Evolutionary conservation across 2,888 invertebrate species (phyloP).

Genomic region (Ophioninae sp.): DNA sequence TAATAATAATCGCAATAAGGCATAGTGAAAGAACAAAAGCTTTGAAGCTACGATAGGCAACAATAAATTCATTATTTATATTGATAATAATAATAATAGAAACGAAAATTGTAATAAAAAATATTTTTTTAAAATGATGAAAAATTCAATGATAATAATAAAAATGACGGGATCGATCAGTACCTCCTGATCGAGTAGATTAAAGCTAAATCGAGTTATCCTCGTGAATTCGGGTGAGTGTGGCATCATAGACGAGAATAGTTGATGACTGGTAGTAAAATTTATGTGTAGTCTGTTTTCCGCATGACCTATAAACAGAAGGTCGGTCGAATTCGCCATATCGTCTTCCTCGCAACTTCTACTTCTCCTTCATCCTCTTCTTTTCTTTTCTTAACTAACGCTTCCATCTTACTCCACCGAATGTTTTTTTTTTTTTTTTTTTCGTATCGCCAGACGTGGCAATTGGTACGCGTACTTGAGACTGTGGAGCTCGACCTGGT

Average conservation of each 20-base stretch:
- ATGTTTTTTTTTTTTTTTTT: not conserved
- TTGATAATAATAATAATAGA: not conserved
- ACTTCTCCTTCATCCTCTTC: not conserved
- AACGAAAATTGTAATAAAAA: not conserved
- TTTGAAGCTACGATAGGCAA: not conserved
- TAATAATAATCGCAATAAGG: not conserved
- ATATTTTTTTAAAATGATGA: not conserved
- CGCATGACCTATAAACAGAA: constrained; percentile 66
- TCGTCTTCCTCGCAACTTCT: constrained; percentile 20
- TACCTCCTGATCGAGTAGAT: constrained; percentile 68
- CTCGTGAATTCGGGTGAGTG: constrained; percentile 36
- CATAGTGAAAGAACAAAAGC: not conserved
- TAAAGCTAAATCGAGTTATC: constrained; percentile 69
- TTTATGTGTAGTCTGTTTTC: constrained; percentile 60
- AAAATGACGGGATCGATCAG: not conserved
- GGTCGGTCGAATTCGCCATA: constrained; percentile 58
- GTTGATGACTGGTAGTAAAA: constrained; percentile 68
- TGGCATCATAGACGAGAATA: constrained; percentile 72
- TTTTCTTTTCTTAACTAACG: constrained; percentile 16
- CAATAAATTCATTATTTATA: not conserved
- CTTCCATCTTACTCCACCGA: constrained; percentile 18
- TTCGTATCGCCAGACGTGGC: not conserved
- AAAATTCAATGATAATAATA: constrained; percentile 57
- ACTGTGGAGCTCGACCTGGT: constrained; percentile 12
- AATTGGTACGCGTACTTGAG: constrained; percentile 7